Conservation (phyloP, 1,140 invertebrate genomes). For the Lysiphlebus fabarum region DNA sequence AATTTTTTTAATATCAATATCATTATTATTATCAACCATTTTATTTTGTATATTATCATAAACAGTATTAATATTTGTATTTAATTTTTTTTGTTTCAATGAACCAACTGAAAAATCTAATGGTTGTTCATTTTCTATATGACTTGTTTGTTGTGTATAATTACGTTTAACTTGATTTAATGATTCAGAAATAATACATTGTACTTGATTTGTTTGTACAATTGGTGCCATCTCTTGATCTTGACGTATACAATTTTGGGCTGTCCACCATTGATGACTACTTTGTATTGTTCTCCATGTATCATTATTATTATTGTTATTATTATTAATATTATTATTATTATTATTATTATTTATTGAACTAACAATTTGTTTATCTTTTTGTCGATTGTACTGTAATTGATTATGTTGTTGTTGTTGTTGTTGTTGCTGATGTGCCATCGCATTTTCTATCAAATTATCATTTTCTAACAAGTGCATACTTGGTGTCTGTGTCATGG, state of each 20-base stretch:
- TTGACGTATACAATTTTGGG: constrained; percentile 33
- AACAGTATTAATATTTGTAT: constrained; percentile 39
- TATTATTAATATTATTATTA: constrained; percentile 42
- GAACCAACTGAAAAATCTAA: constrained; percentile 53
- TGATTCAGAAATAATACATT: constrained; percentile 32
- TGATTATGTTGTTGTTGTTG: constrained; percentile 33
- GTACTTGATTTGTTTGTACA: constrained; percentile 32
- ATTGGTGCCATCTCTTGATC: constrained; percentile 35
- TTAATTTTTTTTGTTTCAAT: constrained; percentile 46
- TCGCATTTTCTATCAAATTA: constrained; percentile 43
- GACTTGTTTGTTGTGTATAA: constrained; percentile 31
- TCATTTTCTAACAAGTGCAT: constrained; percentile 54
- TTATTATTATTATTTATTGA: constrained; percentile 55
- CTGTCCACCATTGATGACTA: constrained; percentile 51
- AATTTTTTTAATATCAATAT: neutral
- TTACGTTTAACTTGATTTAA: constrained; percentile 42
- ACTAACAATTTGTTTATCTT: constrained; percentile 48
- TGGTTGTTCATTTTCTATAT: constrained; percentile 50
- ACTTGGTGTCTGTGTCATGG: constrained; percentile 53
- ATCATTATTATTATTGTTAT: constrained; percentile 49
- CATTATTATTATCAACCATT: constrained; percentile 45
- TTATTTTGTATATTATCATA: constrained; percentile 42
- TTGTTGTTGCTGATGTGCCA: constrained; percentile 36
- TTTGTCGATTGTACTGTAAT: constrained; percentile 27
- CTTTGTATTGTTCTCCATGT: constrained; percentile 50